Percentiles rank a stretch among this genome's conserved stretches.
Evolutionary conservation across 2,797 vertebrate genomes (phyloP).

Genomic region (Borostomias antarcticus): DNA sequence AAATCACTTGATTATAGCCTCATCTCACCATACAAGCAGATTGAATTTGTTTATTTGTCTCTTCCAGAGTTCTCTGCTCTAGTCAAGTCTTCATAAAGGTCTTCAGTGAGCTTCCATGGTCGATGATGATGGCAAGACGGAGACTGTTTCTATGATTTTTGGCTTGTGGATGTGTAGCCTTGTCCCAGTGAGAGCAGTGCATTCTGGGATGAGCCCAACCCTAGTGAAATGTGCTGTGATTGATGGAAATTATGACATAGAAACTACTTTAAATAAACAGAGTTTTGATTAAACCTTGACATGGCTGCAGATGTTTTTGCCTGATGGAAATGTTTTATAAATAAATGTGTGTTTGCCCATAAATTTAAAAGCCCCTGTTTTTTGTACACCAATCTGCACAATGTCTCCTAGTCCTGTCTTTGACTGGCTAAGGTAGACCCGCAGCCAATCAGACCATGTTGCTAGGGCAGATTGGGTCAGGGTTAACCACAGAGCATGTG

Average conservation of each 20-base stretch:
- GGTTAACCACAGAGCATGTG: slow-evolving; percentile 13
- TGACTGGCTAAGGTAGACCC: slow-evolving; percentile 6
- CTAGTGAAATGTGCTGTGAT: slow-evolving; percentile 1
- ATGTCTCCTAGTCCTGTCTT: slow-evolving; percentile 6
- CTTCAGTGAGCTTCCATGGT: not conserved
- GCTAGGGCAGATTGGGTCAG: not conserved
- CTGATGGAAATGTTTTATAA: slow-evolving; percentile 32
- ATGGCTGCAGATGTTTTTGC: slow-evolving; percentile 25
- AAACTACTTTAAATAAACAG: slow-evolving; percentile 19
- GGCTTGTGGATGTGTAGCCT: slow-evolving; percentile 6
- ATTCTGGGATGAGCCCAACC: not conserved
- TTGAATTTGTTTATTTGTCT: slow-evolving; percentile 16
- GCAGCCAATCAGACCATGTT: slow-evolving; percentile 10
- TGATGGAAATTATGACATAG: slow-evolving; percentile 17
- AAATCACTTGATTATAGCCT: not conserved
- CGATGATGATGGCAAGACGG: slow-evolving; percentile 21
- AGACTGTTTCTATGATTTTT: slow-evolving; percentile 16
- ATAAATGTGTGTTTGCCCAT: slow-evolving; percentile 37
- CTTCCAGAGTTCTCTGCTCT: slow-evolving; percentile 71
- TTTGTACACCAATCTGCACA: not conserved
- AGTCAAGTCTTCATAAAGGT: slow-evolving; percentile 67
- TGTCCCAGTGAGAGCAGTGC: not conserved
- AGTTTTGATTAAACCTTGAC: slow-evolving; percentile 8
- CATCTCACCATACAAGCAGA: not conserved
- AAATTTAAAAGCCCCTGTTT: slow-evolving; percentile 12